Conservation (phyloP, 2,113 vertebrate species). For the Microtus richardsoni region DNA sequence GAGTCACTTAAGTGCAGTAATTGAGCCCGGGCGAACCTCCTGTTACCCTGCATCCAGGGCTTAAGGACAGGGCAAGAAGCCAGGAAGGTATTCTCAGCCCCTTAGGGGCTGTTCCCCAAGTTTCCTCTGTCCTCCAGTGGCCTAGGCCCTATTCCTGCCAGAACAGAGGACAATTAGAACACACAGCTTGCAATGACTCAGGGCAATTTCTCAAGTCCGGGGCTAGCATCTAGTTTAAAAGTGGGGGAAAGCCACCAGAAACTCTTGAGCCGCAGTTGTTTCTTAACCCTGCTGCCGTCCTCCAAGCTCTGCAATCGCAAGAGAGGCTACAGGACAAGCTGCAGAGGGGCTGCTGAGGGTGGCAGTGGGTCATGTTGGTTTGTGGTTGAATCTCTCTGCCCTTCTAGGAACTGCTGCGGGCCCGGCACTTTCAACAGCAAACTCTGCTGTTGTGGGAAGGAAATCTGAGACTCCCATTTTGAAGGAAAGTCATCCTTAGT, state of each 20-base stretch:
- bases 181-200: slow-evolving; percentile 90
- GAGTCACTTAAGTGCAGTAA: background rate
- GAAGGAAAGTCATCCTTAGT: background rate
- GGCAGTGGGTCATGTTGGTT: too few species aligned
- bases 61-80: background rate
- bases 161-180: slow-evolving; percentile 76
- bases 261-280: background rate
- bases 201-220: slow-evolving; percentile 71
- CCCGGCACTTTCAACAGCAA: background rate
- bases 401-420: background rate
- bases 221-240: slow-evolving; percentile 73
- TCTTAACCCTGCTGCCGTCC: background rate
- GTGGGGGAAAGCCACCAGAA: background rate
- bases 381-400: background rate
- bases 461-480: background rate
- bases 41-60: rapidly evolving
- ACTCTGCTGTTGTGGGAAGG: background rate
- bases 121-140: slow-evolving; percentile 46
- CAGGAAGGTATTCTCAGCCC: background rate
- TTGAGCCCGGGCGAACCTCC: background rate
- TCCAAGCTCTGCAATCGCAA: too few species aligned
- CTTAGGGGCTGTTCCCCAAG: background rate
- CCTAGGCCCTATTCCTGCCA: slow-evolving; percentile 76
- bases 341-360: background rate
- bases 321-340: background rate